Conservation (phyloP, 2,888 invertebrate species). For the Neoaliturus tenellus region DNA sequence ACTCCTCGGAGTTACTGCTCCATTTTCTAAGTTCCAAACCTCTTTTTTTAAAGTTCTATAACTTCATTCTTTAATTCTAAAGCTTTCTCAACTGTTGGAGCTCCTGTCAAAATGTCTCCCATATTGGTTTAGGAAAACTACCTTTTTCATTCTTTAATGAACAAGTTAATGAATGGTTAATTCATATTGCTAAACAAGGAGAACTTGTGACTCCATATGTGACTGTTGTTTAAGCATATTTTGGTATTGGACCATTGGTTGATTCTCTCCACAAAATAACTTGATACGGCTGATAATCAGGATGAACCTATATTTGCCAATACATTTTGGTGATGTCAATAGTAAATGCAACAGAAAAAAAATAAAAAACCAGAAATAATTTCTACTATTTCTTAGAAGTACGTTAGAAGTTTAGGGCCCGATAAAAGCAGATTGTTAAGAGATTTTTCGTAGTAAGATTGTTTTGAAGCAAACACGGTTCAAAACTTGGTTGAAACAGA, state of each 20-base stretch:
- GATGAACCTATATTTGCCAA: not conserved
- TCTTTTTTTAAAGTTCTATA: not conserved
- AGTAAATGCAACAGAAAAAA: conserved; percentile 9
- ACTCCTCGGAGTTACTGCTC: conserved; percentile 21
- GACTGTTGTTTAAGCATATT: not conserved
- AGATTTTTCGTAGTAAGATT: not conserved
- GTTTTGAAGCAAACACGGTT: not conserved
- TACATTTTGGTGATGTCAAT: conserved; percentile 26
- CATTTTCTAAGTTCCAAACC: conserved; percentile 25
- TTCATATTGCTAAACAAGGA: not conserved
- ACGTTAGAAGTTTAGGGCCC: conserved; percentile 43
- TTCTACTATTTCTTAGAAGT: conserved; percentile 33
- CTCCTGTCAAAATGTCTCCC: conserved; percentile 1
- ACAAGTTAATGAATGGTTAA: not conserved
- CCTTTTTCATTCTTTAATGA: not conserved
- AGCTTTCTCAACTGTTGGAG: not conserved
- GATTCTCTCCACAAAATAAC: conserved; percentile 7
- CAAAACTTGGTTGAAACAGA: too few species aligned
- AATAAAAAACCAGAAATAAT: conserved; percentile 13
- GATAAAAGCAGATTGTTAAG: conserved; percentile 31
- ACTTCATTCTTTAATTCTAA: not conserved
- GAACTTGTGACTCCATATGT: conserved; percentile 6
- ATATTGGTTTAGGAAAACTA: not conserved
- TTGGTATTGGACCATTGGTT: not conserved
- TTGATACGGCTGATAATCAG: not conserved